Percentiles rank a stretch among this genome's conserved stretches.
phyloP scores from a whole-genome alignment of 2,797 vertebrate genomes.

The Enteromius paludinosus region DNA sequence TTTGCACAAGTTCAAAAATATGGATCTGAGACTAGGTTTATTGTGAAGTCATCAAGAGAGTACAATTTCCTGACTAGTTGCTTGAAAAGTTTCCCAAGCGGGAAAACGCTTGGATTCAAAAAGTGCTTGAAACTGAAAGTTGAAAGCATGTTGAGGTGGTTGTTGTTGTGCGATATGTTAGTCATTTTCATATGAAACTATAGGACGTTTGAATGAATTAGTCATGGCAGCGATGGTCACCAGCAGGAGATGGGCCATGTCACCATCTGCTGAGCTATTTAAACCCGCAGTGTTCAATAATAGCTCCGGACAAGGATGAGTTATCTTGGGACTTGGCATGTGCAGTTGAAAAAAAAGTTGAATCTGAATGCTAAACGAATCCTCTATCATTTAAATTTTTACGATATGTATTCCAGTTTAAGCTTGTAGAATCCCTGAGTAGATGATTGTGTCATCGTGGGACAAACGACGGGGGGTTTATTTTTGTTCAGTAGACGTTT shows the following conservation, averaged over 20 bases:
- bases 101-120: not conserved
- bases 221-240: not conserved
- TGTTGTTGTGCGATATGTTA: not conserved
- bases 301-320: slow-evolving; percentile 44
- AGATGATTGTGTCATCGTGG: slow-evolving; percentile 1
- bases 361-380: not conserved
- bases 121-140: not conserved
- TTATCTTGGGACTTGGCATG: slow-evolving; percentile 10
- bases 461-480: slow-evolving; percentile 22
- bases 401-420: not conserved
- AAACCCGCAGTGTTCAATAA: slow-evolving; percentile 61
- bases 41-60: not conserved
- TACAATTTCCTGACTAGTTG: not conserved
- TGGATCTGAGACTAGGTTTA: not conserved
- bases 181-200: not conserved
- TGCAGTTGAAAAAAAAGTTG: not conserved
- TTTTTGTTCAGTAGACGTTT: slow-evolving; percentile 57
- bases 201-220: not conserved
- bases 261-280: slow-evolving; percentile 62
- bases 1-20: slow-evolving; percentile 4
- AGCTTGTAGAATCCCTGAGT: not conserved
- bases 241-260: slow-evolving; percentile 50
- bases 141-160: not conserved
- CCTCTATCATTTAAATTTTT: not conserved
- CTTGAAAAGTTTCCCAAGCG: not conserved